Conservation (phyloP, 1,140 invertebrate species). For the Drosophila rhopaloa region DNA sequence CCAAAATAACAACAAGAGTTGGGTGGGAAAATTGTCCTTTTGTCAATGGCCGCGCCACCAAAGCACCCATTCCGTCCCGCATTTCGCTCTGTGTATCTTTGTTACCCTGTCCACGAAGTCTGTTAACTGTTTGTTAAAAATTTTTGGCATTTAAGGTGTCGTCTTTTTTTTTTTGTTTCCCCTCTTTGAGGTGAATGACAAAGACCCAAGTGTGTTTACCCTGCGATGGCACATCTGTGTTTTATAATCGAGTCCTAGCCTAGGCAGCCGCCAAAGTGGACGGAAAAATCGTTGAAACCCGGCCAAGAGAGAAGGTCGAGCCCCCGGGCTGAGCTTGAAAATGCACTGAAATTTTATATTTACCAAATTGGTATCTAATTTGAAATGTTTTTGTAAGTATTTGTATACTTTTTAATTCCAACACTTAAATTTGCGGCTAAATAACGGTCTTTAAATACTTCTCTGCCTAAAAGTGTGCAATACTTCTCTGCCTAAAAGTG, state of each 20-base stretch:
- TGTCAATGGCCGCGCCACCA: slow-evolving; percentile 50
- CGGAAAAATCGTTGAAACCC: slow-evolving; percentile 41
- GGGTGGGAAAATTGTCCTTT: slow-evolving; percentile 46
- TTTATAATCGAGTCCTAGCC: slow-evolving; percentile 70
- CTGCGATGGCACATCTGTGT: slow-evolving; percentile 67
- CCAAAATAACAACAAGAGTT: slow-evolving; percentile 33
- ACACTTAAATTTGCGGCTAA: too few relatives aligned
- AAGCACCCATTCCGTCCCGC: slow-evolving; percentile 4
- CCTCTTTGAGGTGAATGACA: slow-evolving; percentile 32
- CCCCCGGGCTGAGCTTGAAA: slow-evolving; percentile 11
- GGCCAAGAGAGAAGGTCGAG: slow-evolving; percentile 20
- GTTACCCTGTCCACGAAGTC: slow-evolving; percentile 36
- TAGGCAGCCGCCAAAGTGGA: slow-evolving; percentile 21
- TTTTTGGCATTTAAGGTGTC: slow-evolving; percentile 42
- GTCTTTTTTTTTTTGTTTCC: neutral
- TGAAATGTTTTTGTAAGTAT: too few relatives aligned
- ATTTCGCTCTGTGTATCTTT: slow-evolving; percentile 27
- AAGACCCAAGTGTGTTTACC: slow-evolving; percentile 59
- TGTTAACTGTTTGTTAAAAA: slow-evolving; percentile 62
- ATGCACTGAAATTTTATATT: neutral
- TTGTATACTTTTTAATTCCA: too few relatives aligned
- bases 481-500: neutral
- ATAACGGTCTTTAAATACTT: too few relatives aligned
- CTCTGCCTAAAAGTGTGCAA: neutral
- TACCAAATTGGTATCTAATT: too few relatives aligned